These are phyloP conservation scores for Poecilobothrus nobilitatus DNA, from an alignment of 2,888 invertebrate species.

Conservation along the genomic window DNA sequence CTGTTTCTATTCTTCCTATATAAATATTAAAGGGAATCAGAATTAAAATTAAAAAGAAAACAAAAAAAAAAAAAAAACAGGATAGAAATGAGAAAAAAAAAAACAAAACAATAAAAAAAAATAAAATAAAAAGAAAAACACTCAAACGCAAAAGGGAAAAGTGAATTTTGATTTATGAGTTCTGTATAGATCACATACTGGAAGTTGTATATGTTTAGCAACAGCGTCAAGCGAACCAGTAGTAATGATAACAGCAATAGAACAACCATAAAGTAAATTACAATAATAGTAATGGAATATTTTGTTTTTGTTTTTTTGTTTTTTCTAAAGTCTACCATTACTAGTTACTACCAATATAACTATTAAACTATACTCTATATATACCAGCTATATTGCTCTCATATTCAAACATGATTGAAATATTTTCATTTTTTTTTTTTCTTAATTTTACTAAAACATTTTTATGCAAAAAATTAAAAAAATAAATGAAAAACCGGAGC, in stretches of 20 bases:
- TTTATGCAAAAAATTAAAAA: too few relatives aligned
- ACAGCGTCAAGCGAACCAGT: not conserved
- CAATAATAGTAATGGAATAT: not conserved
- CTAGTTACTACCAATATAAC: too few relatives aligned
- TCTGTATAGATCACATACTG: conserved; percentile 1
- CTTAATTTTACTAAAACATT: not conserved
- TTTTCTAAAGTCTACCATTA: too few relatives aligned
- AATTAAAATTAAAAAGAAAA: not conserved
- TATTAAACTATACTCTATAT: not conserved
- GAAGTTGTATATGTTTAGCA: not conserved
- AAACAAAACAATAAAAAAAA: not conserved
- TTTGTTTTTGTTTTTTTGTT: too few relatives aligned
- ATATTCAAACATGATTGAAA: not conserved
- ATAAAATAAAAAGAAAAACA: not conserved
- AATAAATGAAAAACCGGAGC: too few relatives aligned
- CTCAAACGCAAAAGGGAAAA: not conserved
- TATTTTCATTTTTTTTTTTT: not conserved
- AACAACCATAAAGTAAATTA: not conserved
- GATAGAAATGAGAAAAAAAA: not conserved
- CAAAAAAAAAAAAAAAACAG: not conserved
- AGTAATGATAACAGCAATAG: not conserved
- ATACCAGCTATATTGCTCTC: not conserved
- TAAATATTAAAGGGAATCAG: too few relatives aligned
- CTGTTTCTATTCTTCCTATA: not conserved
- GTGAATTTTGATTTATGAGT: conserved; percentile 1